Base-by-base conservation (phyloP, 1,140 invertebrate genomes). In the Cotesia vestalis region DNA sequence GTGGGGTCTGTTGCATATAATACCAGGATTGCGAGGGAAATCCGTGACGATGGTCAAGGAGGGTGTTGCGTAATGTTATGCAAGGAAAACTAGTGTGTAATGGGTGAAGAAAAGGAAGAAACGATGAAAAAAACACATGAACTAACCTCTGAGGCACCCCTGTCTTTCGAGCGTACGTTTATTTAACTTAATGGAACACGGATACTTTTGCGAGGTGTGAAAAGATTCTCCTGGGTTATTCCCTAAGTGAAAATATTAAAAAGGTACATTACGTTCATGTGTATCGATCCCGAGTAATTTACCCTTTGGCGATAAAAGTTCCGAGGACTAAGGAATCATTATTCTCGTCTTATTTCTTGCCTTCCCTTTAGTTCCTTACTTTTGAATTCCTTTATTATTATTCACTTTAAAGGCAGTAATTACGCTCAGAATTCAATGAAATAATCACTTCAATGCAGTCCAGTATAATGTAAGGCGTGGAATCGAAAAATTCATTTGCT, bases 91-190 rank as follows among this genome's bases (percentile, higher is more conserved):
- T 55, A 12, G n/a, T 55, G 53, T 55, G n/a, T n/a, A 62, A 36
- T 62, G 27, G 11, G 60, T 34, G 14, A 35, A 38, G n/a, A 51
- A 14, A 73, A 68, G 71, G 72, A 69, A 61, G 14, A 55, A 35
- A 46, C 40, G 20, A 46, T 36, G 62, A 57, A 35, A 34, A 53
- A 57, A 73, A 52, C 6, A 46, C 14, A 2, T 62, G 40, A 68
- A 59, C 59, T 9, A 69, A 63, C 62, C 67, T 35, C 46, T 75
- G 55, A 62, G 52, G 74, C 71, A 81, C 85, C 85, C 85, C 84
- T 86, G 70, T 82, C 83, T 84, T 75, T 85, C 73, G 80, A 85
- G 84, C 84, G 83, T 86, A 78, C 76, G 71, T 80, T 83, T 80
- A 86, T 86, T 79, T 80, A 27, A 27, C 27, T 27, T 27, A 77